These are phyloP conservation scores for Erinaceus europaeus DNA, from an alignment of 2,113 vertebrate genomes.

Conservation along the genomic window DNA sequence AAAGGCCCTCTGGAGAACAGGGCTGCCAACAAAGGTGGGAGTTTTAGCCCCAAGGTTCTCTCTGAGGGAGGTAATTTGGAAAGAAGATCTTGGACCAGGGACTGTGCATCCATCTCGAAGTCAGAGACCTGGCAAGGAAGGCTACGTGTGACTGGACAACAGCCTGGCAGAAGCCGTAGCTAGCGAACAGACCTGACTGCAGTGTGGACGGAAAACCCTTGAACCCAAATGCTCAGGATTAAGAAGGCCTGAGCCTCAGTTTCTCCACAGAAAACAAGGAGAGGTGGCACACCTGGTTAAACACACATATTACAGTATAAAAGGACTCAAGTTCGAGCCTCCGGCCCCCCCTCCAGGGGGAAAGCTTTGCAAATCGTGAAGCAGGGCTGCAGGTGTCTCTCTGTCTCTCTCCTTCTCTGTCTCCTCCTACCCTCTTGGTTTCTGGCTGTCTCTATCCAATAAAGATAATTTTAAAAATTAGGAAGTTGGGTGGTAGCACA, in stretches of 20 bases:
- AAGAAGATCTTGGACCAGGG: background rate
- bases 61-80: background rate
- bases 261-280: background rate
- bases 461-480: too few species aligned
- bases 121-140: background rate
- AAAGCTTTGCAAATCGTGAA: too few species aligned
- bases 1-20: constrained; percentile 9
- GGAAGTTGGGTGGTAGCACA: too few species aligned
- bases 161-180: background rate
- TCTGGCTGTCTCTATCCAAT: too few species aligned
- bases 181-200: background rate
- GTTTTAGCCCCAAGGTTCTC: background rate
- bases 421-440: too few species aligned
- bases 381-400: too few species aligned
- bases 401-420: too few species aligned
- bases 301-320: too few species aligned
- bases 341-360: too few species aligned
- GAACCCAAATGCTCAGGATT: background rate
- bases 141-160: background rate
- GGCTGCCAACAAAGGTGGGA: constrained; percentile 9
- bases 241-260: background rate
- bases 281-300: too few species aligned
- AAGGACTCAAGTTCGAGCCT: too few species aligned
- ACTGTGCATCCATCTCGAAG: background rate
- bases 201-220: background rate